These are phyloP conservation scores for Polyodon spathula DNA, from an alignment of 2,113 vertebrate species.

Conservation along the genomic window DNA sequence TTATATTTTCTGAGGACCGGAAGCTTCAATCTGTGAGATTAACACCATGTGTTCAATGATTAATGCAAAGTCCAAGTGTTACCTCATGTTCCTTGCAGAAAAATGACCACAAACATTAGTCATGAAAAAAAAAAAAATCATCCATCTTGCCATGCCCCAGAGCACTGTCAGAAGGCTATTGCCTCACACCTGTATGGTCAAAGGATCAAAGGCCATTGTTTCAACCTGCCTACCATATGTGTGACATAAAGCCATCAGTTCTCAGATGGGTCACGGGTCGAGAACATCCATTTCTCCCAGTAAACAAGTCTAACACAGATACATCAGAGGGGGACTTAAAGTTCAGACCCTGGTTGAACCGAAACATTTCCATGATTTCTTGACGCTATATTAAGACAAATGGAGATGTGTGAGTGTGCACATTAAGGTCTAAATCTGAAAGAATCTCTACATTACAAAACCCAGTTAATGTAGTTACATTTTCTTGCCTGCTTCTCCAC, in stretches of 20 bases:
- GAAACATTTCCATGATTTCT: neutral
- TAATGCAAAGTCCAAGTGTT: conserved; percentile 17
- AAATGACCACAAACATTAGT: conserved; percentile 12
- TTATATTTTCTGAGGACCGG: neutral
- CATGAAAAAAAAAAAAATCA: conserved; percentile 12
- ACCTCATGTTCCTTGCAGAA: conserved; percentile 20
- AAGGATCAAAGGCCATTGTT: conserved; percentile 21
- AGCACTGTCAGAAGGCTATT: conserved; percentile 20
- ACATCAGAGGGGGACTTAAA: neutral
- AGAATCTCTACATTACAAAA: too few relatives aligned
- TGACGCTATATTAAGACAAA: neutral
- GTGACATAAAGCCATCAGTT: conserved; percentile 3
- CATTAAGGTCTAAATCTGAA: neutral
- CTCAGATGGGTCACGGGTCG: conserved; percentile 9
- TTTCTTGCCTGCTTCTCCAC: too few relatives aligned
- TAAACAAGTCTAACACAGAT: neutral
- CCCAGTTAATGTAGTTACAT: too few relatives aligned
- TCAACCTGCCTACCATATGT: conserved; percentile 22
- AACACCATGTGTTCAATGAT: neutral
- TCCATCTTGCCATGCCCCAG: conserved; percentile 20
- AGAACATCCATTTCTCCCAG: neutral
- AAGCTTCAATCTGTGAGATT: neutral
- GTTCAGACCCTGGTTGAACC: neutral
- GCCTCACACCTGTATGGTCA: conserved; percentile 25
- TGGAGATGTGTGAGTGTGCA: neutral